Evolutionary conservation across 1,140 invertebrate species (phyloP).

Genomic region (Antheraea pernyi): DNA sequence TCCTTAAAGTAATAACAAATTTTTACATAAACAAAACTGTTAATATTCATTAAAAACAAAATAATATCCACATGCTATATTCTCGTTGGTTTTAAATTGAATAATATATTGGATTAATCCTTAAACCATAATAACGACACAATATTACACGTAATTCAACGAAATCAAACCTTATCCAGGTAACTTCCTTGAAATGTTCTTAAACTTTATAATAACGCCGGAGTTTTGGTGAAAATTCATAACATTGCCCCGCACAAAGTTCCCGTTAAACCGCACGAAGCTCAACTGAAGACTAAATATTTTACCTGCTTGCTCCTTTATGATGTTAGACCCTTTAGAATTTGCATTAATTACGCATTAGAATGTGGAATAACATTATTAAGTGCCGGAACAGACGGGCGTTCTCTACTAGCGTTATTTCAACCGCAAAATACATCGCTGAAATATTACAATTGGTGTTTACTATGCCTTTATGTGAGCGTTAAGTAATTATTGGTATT

Average conservation of each 20-base stretch:
- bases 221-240: not conserved
- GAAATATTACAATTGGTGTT: slow-evolving; percentile 5
- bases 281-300: slow-evolving; percentile 40
- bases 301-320: slow-evolving; percentile 45
- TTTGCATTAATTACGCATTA: slow-evolving; percentile 60
- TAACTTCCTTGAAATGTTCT: slow-evolving; percentile 11
- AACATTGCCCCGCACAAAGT: not conserved
- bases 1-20: too few species aligned
- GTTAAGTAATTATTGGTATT: slow-evolving; percentile 4
- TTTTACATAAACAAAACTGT: too few species aligned
- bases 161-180: not conserved
- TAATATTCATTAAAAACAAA: too few species aligned
- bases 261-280: slow-evolving; percentile 5
- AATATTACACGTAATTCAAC: not conserved
- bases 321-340: slow-evolving; percentile 48
- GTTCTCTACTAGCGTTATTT: not conserved
- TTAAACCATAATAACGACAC: not conserved
- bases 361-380: slow-evolving; percentile 52
- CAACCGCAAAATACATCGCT: not conserved
- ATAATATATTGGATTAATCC: not conserved
- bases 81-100: not conserved
- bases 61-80: too few species aligned
- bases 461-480: not conserved
- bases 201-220: not conserved
- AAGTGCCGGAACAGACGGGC: slow-evolving; percentile 29